Evolutionary conservation across 1,140 invertebrate genomes (phyloP).

Genomic region (Pseudomyrmex gracilis): DNA sequence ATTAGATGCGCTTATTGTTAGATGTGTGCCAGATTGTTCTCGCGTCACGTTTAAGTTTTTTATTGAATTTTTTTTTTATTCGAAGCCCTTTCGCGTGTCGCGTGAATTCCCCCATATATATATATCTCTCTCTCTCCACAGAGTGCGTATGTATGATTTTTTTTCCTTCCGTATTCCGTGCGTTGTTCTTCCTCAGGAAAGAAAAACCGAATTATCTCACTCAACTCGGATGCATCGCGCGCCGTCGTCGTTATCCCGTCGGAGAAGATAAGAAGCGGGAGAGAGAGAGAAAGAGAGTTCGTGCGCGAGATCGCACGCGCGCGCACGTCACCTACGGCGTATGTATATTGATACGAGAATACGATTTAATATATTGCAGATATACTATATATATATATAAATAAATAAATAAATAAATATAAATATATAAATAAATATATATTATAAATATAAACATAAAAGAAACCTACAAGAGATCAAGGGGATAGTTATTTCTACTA

Average conservation of each 20-base stretch:
- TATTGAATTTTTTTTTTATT: not conserved
- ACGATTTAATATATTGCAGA: conserved; percentile 80
- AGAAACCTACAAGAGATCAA: conserved; percentile 76
- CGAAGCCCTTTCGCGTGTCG: conserved; percentile 13
- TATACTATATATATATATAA: conserved; percentile 67
- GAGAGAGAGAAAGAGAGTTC: not conserved
- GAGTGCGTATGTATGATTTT: too few relatives aligned
- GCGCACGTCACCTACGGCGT: conserved; percentile 39
- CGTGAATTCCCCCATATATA: too few relatives aligned
- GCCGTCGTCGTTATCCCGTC: too few relatives aligned
- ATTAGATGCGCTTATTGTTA: too few relatives aligned
- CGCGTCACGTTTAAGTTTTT: conserved; percentile 2
- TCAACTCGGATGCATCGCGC: too few relatives aligned
- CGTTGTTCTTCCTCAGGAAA: not conserved
- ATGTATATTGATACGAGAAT: conserved; percentile 67
- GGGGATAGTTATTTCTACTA: conserved; percentile 85
- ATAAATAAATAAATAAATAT: not conserved
- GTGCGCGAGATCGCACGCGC: conserved; percentile 43
- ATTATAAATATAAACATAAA: conserved; percentile 53
- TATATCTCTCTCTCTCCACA: not conserved
- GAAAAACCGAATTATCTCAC: not conserved
- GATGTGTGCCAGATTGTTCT: conserved; percentile 13
- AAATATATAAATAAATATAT: too few relatives aligned
- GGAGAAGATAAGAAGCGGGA: too few relatives aligned
- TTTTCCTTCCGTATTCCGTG: too few relatives aligned